phyloP scores from a whole-genome alignment of 2,888 invertebrate genomes.

The Rhagonycha fulva region DNA sequence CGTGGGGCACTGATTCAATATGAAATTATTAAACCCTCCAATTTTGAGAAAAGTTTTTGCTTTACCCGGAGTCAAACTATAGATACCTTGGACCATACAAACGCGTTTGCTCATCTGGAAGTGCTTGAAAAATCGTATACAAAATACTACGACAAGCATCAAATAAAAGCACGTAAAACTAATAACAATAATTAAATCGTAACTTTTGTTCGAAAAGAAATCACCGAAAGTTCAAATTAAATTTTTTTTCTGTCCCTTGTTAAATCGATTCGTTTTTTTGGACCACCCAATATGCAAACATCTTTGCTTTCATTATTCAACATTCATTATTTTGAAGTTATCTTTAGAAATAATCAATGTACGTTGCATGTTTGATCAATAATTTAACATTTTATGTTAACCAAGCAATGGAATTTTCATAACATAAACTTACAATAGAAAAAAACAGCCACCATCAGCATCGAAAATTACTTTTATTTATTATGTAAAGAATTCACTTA shows the following conservation, averaged over 20 bases:
- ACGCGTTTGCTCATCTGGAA: too few relatives aligned
- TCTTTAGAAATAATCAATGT: neutral
- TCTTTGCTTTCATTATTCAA: neutral
- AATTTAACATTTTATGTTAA: neutral
- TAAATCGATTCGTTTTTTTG: neutral
- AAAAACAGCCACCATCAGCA: neutral
- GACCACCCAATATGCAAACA: neutral
- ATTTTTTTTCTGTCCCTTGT: neutral
- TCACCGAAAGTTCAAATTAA: too few relatives aligned
- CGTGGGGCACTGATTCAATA: too few relatives aligned
- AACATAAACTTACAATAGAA: neutral
- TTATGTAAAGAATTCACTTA: neutral
- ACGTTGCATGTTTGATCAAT: neutral
- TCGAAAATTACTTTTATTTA: neutral
- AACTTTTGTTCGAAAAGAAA: too few relatives aligned
- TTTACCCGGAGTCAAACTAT: too few relatives aligned
- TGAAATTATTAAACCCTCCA: too few relatives aligned
- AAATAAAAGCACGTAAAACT: too few relatives aligned
- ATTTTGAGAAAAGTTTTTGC: too few relatives aligned
- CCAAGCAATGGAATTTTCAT: neutral
- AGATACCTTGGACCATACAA: too few relatives aligned
- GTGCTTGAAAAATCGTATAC: too few relatives aligned
- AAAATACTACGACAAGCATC: too few relatives aligned
- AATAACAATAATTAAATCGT: too few relatives aligned
- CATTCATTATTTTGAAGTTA: neutral